Evolutionary conservation across 2,797 vertebrate species (phyloP), one percentile per base, ranked within the genome.

Genomic region (Rhincodon typus): DNA sequence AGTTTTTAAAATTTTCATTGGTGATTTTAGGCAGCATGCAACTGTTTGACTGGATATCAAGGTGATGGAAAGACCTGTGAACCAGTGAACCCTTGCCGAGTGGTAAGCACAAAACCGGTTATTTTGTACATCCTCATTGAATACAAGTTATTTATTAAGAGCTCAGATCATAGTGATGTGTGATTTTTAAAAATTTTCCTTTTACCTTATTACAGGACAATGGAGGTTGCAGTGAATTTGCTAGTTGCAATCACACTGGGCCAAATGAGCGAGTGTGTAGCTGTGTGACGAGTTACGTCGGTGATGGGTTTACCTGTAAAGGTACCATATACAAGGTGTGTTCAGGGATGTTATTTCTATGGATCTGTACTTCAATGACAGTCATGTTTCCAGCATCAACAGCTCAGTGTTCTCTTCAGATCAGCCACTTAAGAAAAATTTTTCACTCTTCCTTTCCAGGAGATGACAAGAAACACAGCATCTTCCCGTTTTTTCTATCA

Each of bases 261-360:
- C 97, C 97, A 1, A 97, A 97, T 1, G 97, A 97, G 88, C 98
- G 98, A 38, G 98, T 96, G 19, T 99, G 99, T 95, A 97, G 96
- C 0, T 99, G 99, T 96, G 96, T 70, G 66, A 0, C 0, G 0
- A 96, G 96, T 96, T 98, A 97, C 77, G 1, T 98, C 0, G 99
- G 99, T 1, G 98, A 99, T 27, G 99, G 99, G 19, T 38, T 98
- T 70, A 96, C 13, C 30, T 99, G 99, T 96, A 98, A 97, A 96
- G 98, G 98, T 94, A 98, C 96, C 2, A 97, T 99, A 72, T 97
- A 96, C 0, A 97, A 96, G 98, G 99, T 99, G 97, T 93, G 0
- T 96, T 96, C 96, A 95, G 96, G 27, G 15, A 30, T 84, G 69
- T 3, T 4, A 34, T 90, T 19, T 19, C 6, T 90, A 72, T 53